These are phyloP conservation scores for Trichonephila inaurata DNA, from an alignment of 1,140 invertebrate species.

Conservation along the genomic window DNA sequence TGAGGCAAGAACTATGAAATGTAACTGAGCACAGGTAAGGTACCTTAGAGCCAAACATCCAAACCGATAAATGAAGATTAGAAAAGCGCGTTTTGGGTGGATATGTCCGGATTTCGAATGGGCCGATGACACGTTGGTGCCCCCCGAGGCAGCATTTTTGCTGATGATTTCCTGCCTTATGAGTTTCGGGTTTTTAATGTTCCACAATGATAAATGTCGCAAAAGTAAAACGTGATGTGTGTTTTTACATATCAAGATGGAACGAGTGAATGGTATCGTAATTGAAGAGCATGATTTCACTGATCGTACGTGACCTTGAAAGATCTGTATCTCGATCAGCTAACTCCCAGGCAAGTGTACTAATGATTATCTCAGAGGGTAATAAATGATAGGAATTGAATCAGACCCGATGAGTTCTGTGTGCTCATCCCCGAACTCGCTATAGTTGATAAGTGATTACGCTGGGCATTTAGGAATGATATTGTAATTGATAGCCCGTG, in stretches of 20 bases:
- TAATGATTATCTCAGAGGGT: not conserved
- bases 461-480: not conserved
- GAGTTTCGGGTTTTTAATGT: too few species aligned
- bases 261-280: constrained; percentile 24
- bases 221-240: constrained; percentile 1
- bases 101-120: constrained; percentile 17
- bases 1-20: constrained; percentile 48
- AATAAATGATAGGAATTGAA: not conserved
- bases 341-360: not conserved
- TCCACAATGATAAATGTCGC: not conserved
- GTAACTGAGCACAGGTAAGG: not conserved
- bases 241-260: not conserved
- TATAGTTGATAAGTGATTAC: not conserved
- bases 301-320: constrained; percentile 14
- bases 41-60: not conserved
- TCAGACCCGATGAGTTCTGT: not conserved
- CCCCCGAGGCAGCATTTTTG: not conserved
- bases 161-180: too few species aligned
- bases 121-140: constrained; percentile 25
- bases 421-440: not conserved
- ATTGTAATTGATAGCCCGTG: not conserved
- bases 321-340: not conserved
- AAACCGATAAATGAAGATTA: constrained; percentile 32
- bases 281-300: constrained; percentile 15
- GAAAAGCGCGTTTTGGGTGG: constrained; percentile 1